Conservation (phyloP, 2,888 invertebrate genomes). For the Cerceris rybyensis region DNA sequence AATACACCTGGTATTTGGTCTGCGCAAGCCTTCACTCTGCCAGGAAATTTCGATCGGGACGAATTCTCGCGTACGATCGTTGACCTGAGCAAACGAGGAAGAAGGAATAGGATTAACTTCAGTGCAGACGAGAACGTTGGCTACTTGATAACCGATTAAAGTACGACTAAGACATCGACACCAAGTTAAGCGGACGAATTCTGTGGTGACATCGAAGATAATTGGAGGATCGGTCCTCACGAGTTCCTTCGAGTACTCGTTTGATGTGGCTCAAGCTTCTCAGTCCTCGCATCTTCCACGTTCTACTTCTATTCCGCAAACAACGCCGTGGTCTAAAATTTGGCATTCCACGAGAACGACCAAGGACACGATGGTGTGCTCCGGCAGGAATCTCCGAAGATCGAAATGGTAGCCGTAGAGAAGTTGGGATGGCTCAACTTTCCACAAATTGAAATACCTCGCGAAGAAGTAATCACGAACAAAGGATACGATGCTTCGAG, state of each 20-base stretch:
- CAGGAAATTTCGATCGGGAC: conserved; percentile 43
- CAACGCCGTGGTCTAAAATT: background rate
- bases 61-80: conserved; percentile 33
- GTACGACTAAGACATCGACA: conserved; percentile 30
- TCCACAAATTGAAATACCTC: conserved; percentile 16
- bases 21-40: conserved; percentile 27
- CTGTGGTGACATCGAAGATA: conserved; percentile 48
- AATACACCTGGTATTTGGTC: conserved; percentile 37
- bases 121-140: conserved; percentile 35
- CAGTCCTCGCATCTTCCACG: conserved; percentile 18
- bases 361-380: too few relatives aligned
- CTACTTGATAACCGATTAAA: conserved; percentile 64
- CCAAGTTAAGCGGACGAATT: conserved; percentile 41
- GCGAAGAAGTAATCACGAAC: conserved; percentile 35
- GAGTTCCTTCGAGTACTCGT: conserved; percentile 37
- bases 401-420: too few relatives aligned
- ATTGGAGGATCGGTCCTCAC: conserved; percentile 63
- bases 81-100: conserved; percentile 40
- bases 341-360: conserved; percentile 1
- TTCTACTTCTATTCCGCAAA: conserved; percentile 22
- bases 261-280: conserved; percentile 58
- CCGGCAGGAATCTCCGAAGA: too few relatives aligned
- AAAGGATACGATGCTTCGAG: conserved; percentile 7
- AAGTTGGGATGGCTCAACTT: too few relatives aligned
- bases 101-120: conserved; percentile 22